These are phyloP conservation scores for Sterrhoptilus dennistouni DNA, from an alignment of 2,113 vertebrate species.

Conservation along the genomic window DNA sequence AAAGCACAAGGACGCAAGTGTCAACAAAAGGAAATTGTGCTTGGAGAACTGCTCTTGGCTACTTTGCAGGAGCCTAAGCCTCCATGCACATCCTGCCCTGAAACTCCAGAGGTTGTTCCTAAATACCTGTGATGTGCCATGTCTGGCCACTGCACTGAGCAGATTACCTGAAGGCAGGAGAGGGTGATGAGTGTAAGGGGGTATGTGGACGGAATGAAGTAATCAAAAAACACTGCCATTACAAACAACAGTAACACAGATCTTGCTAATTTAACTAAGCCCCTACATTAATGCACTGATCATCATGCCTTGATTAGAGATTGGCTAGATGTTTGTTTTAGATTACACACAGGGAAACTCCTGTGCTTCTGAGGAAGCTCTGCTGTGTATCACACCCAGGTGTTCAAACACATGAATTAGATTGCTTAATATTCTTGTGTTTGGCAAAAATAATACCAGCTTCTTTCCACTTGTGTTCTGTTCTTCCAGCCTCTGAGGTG, in stretches of 20 bases:
- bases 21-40: not conserved
- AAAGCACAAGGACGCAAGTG: accelerated
- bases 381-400: not conserved
- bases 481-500: not conserved
- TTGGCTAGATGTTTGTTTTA: slow-evolving; percentile 14
- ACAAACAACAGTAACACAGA: not conserved
- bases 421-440: not conserved
- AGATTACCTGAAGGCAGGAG: not conserved
- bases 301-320: not conserved
- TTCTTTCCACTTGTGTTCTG: not conserved
- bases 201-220: not conserved
- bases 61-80: not conserved
- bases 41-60: not conserved
- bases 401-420: slow-evolving; percentile 3
- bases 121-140: not conserved
- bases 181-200: not conserved
- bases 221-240: not conserved
- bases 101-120: not conserved
- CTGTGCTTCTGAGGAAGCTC: not conserved
- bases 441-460: not conserved
- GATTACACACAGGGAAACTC: not conserved
- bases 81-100: accelerated
- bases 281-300: not conserved
- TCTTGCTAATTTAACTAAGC: not conserved
- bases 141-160: not conserved